Evolutionary conservation across 2,113 vertebrate species (phyloP).

Genomic region (Platysteira castanea): DNA sequence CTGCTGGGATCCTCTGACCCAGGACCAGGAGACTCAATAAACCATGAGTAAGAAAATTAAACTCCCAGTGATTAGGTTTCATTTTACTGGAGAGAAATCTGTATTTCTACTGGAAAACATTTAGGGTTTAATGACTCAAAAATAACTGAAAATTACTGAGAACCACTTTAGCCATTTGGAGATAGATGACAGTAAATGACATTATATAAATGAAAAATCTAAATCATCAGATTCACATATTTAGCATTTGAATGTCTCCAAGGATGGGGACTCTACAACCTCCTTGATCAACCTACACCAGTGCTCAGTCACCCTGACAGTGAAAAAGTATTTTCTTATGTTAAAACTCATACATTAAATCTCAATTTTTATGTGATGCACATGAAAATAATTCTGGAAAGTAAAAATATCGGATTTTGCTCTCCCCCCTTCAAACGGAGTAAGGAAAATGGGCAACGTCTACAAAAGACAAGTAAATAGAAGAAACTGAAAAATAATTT

Average conservation of each 20-base stretch:
- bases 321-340: neutral
- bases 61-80: neutral
- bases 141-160: neutral
- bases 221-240: neutral
- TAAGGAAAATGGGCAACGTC: neutral
- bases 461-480: neutral
- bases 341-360: neutral
- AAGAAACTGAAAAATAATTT: neutral
- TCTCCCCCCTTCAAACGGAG: neutral
- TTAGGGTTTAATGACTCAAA: neutral
- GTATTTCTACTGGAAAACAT: neutral
- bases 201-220: neutral
- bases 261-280: neutral
- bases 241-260: neutral
- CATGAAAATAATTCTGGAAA: neutral
- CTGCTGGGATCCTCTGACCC: neutral
- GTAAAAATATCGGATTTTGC: neutral
- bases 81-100: neutral
- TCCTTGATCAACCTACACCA: neutral
- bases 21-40: neutral
- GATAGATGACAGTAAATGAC: neutral
- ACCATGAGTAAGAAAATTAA: neutral
- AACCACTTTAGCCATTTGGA: neutral
- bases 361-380: neutral
- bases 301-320: neutral